These are phyloP conservation scores for Apodemia hepburni DNA, from an alignment of 2,888 invertebrate species.

Conservation along the genomic window DNA sequence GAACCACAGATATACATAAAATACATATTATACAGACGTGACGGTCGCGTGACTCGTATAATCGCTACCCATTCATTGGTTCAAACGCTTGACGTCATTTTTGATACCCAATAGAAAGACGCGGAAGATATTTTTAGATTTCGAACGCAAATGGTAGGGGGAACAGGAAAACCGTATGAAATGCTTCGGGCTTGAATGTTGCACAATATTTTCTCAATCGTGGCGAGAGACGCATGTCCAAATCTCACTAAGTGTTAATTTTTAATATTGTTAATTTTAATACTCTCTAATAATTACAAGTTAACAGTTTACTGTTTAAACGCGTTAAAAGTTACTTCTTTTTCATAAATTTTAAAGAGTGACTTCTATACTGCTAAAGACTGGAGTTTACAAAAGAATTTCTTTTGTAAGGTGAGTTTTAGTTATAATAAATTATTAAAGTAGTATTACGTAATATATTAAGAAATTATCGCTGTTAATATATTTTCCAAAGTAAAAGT, in stretches of 20 bases:
- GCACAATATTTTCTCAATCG: slow-evolving; percentile 67
- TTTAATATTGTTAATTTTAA: slow-evolving; percentile 45
- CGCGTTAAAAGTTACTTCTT: slow-evolving; percentile 33
- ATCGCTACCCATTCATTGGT: slow-evolving; percentile 48
- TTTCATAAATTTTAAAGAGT: slow-evolving; percentile 39
- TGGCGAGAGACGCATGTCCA: slow-evolving; percentile 44
- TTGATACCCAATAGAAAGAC: slow-evolving; percentile 47
- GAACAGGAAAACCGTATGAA: slow-evolving; percentile 59
- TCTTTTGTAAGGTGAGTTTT: slow-evolving; percentile 36
- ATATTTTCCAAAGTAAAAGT: neutral
- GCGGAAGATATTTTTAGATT: slow-evolving; percentile 68
- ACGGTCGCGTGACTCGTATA: slow-evolving; percentile 61
- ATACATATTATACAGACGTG: slow-evolving; percentile 35
- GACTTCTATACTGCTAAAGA: slow-evolving; percentile 29
- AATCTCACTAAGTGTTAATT: slow-evolving; percentile 22
- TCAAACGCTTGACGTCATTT: slow-evolving; percentile 57
- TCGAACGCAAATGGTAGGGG: slow-evolving; percentile 56
- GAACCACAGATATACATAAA: slow-evolving; percentile 32
- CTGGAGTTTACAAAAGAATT: slow-evolving; percentile 30
- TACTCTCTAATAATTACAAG: slow-evolving; percentile 23
- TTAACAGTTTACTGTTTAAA: slow-evolving; percentile 7
- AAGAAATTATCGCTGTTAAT: no score
- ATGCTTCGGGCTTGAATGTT: slow-evolving; percentile 44
- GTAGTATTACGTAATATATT: no score
- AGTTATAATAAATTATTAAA: neutral